These are phyloP conservation scores for Tupiocoris notatus DNA, from an alignment of 2,888 invertebrate species.

Conservation along the genomic window DNA sequence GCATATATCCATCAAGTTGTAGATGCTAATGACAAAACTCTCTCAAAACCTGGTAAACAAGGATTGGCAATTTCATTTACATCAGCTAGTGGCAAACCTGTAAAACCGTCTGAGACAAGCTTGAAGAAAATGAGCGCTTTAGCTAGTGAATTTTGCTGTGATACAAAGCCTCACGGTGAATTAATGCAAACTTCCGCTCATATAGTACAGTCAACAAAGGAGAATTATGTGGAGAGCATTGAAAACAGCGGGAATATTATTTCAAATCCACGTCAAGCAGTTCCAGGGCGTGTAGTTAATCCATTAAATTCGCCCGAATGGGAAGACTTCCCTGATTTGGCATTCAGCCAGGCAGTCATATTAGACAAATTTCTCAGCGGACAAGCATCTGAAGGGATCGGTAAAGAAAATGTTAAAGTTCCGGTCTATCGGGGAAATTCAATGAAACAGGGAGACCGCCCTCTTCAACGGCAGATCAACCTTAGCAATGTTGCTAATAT, in stretches of 20 bases:
- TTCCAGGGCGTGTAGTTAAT: not conserved
- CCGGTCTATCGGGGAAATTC: not conserved
- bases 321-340: conserved; percentile 28
- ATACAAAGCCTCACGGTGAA: not conserved
- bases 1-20: not conserved
- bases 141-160: not conserved
- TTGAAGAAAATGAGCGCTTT: not conserved
- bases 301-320: conserved; percentile 15
- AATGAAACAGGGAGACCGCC: not conserved
- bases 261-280: not conserved
- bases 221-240: not conserved
- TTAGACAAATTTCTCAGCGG: not conserved
- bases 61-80: not conserved
- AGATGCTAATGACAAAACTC: not conserved
- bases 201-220: not conserved
- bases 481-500: not conserved
- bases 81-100: conserved; percentile 10
- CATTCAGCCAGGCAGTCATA: conserved; percentile 22
- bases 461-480: not conserved
- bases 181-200: not conserved
- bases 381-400: not conserved
- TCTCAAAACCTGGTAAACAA: not conserved
- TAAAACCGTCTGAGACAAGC: not conserved
- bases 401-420: not conserved
- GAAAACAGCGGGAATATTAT: not conserved